Conservation (phyloP, 1,140 invertebrate species). For the Limonius californicus region DNA sequence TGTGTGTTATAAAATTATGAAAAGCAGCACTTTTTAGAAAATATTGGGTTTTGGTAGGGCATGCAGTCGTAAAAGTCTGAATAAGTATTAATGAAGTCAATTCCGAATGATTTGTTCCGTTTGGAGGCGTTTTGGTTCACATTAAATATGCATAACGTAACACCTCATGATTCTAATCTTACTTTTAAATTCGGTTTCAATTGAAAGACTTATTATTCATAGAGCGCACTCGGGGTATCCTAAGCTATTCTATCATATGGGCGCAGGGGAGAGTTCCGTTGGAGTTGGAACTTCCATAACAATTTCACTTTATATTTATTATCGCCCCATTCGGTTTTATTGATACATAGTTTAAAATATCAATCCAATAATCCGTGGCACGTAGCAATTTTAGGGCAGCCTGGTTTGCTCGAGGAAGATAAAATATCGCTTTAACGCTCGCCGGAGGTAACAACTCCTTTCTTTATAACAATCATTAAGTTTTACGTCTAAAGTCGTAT, state of each 20-base stretch:
- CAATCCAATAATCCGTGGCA: constrained; percentile 34
- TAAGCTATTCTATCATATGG: constrained; percentile 1
- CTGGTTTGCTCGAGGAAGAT: constrained; percentile 22
- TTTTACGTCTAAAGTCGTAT: constrained; percentile 20
- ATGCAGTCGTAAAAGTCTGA: not conserved
- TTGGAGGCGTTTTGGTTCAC: constrained; percentile 2
- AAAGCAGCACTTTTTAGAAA: too few relatives aligned
- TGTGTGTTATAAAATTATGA: too few relatives aligned
- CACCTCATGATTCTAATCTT: constrained; percentile 27
- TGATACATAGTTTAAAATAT: constrained; percentile 37
- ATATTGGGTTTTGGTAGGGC: too few relatives aligned
- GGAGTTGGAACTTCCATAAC: constrained; percentile 28
- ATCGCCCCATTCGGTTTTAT: constrained; percentile 33
- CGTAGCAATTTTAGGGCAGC: constrained; percentile 32
- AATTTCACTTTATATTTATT: constrained; percentile 39
- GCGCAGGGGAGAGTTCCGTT: not conserved
- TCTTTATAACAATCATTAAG: constrained; percentile 29
- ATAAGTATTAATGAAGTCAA: constrained; percentile 13
- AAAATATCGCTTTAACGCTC: constrained; percentile 29
- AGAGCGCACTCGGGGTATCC: constrained; percentile 17
- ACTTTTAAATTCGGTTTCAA: constrained; percentile 33
- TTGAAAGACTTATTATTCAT: constrained; percentile 38
- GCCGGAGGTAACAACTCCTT: constrained; percentile 22
- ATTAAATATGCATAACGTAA: constrained; percentile 22
- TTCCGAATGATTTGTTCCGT: constrained; percentile 10